Conservation (phyloP, 2,888 invertebrate species). For the Pherbina coryleti region DNA sequence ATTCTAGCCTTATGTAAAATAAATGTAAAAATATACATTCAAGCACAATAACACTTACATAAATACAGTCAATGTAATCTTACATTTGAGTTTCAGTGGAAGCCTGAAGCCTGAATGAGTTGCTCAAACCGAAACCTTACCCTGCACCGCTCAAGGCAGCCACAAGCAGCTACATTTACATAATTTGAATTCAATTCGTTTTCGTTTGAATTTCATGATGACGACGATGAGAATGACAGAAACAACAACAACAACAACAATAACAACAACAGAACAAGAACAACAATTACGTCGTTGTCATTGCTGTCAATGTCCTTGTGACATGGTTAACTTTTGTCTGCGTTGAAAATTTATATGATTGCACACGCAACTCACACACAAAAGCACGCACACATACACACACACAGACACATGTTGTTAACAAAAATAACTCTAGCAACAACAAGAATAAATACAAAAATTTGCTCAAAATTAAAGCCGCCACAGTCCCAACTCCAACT, state of each 20-base stretch:
- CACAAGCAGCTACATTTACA: constrained; percentile 48
- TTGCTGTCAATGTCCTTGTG: constrained; percentile 30
- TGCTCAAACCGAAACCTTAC: too few relatives aligned
- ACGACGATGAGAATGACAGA: background rate
- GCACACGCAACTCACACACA: background rate
- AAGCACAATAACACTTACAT: background rate
- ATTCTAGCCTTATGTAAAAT: too few relatives aligned
- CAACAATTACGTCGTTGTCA: background rate
- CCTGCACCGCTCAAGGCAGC: background rate
- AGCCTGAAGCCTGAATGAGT: background rate
- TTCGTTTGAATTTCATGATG: constrained; percentile 39
- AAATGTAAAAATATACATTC: too few relatives aligned
- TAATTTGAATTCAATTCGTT: constrained; percentile 48
- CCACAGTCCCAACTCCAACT: background rate
- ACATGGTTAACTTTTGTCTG: constrained; percentile 23
- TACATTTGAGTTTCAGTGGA: background rate
- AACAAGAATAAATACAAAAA: constrained; percentile 10
- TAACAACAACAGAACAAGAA: background rate
- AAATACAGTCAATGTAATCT: background rate
- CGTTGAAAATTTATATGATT: background rate
- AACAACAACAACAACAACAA: background rate
- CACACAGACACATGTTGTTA: background rate
- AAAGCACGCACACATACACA: background rate
- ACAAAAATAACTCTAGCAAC: background rate
- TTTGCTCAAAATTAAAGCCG: constrained; percentile 3